Evolutionary conservation across 2,113 vertebrate genomes (phyloP).

Genomic region (Kryptolebias marmoratus): DNA sequence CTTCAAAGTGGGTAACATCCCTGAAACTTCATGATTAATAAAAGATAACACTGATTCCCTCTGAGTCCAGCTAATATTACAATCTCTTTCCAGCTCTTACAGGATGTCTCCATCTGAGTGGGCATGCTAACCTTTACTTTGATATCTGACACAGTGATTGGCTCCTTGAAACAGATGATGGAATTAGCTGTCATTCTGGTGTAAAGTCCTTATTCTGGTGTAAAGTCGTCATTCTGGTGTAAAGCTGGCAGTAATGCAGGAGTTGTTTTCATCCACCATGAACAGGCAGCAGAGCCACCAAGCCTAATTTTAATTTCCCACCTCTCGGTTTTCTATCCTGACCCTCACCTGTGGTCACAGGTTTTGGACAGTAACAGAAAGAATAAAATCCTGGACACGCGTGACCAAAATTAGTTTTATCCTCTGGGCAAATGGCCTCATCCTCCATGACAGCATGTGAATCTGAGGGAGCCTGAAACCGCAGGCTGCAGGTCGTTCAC

Average conservation of each 20-base stretch:
- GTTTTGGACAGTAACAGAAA: constrained; percentile 42
- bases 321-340: constrained; percentile 50
- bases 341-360: constrained; percentile 45
- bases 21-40: constrained; percentile 19
- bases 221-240: constrained; percentile 43
- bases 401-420: constrained; percentile 53
- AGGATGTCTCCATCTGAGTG: constrained; percentile 30
- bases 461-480: constrained; percentile 32
- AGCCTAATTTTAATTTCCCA: constrained; percentile 35
- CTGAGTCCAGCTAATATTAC: constrained; percentile 16
- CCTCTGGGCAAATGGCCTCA: constrained; percentile 42
- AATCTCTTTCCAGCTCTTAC: constrained; percentile 31
- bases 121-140: constrained; percentile 36
- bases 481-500: constrained; percentile 24
- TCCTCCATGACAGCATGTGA: constrained; percentile 28
- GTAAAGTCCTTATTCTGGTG: constrained; percentile 41
- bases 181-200: constrained; percentile 50
- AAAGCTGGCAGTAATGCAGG: constrained; percentile 26
- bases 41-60: constrained; percentile 11
- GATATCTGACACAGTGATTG: constrained; percentile 44
- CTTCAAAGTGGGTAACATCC: constrained; percentile 20
- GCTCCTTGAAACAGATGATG: constrained; percentile 60
- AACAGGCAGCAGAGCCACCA: constrained; percentile 20
- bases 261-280: constrained; percentile 13
- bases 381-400: constrained; percentile 34